phyloP scores from a whole-genome alignment of 35 echinoderm and acorn worm genomes.

The Amphiura filiformis region DNA sequence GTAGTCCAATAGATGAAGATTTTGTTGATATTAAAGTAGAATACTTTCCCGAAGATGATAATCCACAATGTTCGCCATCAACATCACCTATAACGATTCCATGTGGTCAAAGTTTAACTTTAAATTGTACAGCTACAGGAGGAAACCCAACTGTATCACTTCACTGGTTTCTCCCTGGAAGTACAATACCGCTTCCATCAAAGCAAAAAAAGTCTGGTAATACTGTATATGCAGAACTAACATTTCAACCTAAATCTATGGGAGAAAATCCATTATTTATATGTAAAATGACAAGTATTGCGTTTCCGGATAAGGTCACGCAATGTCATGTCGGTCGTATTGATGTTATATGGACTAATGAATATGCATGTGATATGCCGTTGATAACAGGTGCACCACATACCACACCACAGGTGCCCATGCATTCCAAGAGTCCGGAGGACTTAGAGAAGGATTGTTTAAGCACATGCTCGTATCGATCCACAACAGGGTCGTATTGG shows the following conservation, averaged over 20 bases:
- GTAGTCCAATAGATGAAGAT: background rate
- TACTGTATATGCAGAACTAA: background rate
- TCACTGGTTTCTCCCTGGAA: background rate
- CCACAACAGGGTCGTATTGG: background rate
- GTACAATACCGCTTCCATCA: background rate
- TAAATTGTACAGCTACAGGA: background rate
- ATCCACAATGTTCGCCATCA: background rate
- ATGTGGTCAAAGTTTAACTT: background rate
- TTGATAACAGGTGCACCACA: background rate
- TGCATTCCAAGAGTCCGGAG: background rate
- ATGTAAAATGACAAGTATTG: background rate
- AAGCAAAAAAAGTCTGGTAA: background rate
- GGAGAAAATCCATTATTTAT: background rate
- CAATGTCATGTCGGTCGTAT: background rate
- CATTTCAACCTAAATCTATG: background rate
- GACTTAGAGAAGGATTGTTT: background rate
- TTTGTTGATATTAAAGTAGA: background rate
- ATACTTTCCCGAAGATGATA: background rate
- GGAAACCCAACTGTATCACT: background rate
- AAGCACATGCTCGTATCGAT: background rate
- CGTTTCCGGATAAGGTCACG: background rate
- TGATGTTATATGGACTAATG: background rate
- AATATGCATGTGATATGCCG: background rate
- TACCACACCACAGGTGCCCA: background rate
- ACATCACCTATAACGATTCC: background rate